Conservation (phyloP, 2,113 vertebrate species). For the Otocyon megalotis region DNA sequence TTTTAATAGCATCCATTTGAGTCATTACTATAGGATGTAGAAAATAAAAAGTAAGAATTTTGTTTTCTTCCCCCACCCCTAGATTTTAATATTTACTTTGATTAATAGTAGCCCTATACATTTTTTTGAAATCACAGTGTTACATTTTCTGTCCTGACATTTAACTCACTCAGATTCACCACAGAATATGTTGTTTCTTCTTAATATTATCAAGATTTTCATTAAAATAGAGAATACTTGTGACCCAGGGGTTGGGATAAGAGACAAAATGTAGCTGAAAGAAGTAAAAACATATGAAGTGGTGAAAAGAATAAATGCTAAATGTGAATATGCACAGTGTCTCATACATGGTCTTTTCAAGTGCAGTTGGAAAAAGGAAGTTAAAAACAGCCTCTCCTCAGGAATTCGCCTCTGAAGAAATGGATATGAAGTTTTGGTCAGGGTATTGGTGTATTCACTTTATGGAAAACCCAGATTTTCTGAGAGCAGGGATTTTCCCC, state of each 20-base stretch:
- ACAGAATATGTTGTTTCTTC: neutral
- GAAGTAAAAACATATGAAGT: neutral
- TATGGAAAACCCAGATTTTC: slow-evolving; percentile 32
- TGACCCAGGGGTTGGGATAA: neutral
- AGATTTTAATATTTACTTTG: neutral
- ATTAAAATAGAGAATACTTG: neutral
- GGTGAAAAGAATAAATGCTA: neutral
- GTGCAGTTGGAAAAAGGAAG: neutral
- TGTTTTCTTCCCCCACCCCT: neutral
- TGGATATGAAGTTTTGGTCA: slow-evolving; percentile 10
- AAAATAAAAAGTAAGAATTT: neutral
- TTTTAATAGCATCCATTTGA: neutral
- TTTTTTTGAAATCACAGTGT: neutral
- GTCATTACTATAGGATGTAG: neutral
- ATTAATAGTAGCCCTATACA: neutral
- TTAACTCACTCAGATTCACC: neutral
- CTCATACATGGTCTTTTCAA: neutral
- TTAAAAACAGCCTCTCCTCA: neutral
- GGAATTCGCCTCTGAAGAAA: slow-evolving; percentile 15
- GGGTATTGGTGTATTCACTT: neutral
- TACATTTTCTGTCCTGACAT: neutral
- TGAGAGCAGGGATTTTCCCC: slow-evolving; percentile 54
- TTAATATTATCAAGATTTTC: neutral
- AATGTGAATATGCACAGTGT: neutral
- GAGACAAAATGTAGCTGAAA: neutral